Percentiles rank a stretch among this genome's conserved stretches.
Evolutionary conservation across 2,113 vertebrate genomes (phyloP).

Genomic region (Gadus macrocephalus): DNA sequence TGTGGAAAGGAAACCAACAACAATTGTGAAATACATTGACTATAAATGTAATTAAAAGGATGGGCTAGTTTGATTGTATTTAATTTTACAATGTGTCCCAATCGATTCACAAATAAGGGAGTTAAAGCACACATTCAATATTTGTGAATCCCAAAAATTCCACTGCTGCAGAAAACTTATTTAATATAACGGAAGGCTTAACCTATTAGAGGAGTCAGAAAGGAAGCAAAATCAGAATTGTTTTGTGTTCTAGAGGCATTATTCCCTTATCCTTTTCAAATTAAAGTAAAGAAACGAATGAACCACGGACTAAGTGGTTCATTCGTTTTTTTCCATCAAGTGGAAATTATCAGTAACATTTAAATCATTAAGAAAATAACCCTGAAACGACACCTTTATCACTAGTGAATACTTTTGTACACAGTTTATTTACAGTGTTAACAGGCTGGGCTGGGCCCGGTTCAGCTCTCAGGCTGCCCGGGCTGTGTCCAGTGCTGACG

Average conservation of each 20-base stretch:
- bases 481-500: conserved; percentile 43
- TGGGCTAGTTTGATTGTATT: no score
- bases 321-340: no score
- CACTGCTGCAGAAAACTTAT: no score
- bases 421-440: conserved; percentile 73
- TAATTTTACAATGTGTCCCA: no score
- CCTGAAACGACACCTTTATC: neutral
- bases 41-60: no score
- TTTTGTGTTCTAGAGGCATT: no score
- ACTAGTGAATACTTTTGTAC: conserved; percentile 41
- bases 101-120: no score
- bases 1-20: conserved; percentile 20
- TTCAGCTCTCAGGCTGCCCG: conserved; percentile 40
- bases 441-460: conserved; percentile 40
- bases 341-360: neutral
- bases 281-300: neutral
- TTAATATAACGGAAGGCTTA: no score
- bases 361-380: neutral
- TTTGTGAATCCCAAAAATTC: neutral
- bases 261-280: no score
- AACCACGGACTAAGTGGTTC: neutral
- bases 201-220: no score
- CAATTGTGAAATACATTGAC: neutral
- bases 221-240: no score
- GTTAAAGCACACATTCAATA: neutral